Evolutionary conservation across 2,888 invertebrate species (phyloP), one percentile per base, ranked within the genome.

Genomic region (Melanostoma scalare): DNA sequence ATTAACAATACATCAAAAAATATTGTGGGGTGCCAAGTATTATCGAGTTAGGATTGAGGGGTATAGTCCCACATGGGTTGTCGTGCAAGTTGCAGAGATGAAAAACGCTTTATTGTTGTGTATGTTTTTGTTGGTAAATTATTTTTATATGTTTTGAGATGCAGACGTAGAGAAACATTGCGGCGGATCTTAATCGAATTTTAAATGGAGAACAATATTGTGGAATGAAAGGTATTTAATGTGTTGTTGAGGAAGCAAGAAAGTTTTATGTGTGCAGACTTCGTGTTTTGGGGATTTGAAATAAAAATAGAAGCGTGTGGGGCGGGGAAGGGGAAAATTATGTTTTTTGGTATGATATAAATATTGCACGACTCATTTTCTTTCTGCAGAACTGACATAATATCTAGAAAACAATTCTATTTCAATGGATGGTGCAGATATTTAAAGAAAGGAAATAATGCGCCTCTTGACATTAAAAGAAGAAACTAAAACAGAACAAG

Each of bases 201-300:
- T 86, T 86, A 86, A 86, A 86, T 86, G 86, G 85, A 86, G 76
- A 86, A 86, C 86, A 86, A 86, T 86, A 86, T 78, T 72, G 71
- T 82, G 75, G 85, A 86, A 86, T 86, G 85, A 50, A 63, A 31
- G 50, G 50, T 76, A 60, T 69, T 69, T 84, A 67, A 79, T 79
- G 84, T 69, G 44, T 36, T 9, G 6, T 63, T 36, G 33, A 1
- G 2, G 3, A 8, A 4, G n/a, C n/a, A 42, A 20, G 35, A 10
- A 9, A 38, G 2, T 9, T 60, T 33, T 60, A 48, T 33, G 33
- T 33, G 0, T n/a, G 1, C 2, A 52, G 31, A 8, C 33, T 52
- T 52, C 10, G 30, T 38, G 20, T 20, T 20, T 20, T 20, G 3
- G 6, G 20, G 4, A 38, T 55, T 38, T 38, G 20, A 20, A 20